Evolutionary conservation across 2,888 invertebrate genomes (phyloP).

Genomic region (Pollenia labialis): DNA sequence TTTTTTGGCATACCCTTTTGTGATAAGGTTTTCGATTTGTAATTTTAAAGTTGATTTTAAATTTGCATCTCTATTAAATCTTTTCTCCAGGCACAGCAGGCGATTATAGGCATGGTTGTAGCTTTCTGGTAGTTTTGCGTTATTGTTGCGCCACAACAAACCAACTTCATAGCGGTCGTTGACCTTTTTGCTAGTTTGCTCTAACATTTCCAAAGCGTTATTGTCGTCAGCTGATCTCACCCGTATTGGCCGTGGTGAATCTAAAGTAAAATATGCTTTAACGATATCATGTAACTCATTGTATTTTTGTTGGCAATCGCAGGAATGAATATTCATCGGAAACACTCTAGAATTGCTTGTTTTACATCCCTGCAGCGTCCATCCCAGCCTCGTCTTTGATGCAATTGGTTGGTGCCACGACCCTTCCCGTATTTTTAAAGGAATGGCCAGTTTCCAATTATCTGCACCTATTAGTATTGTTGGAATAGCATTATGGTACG

Average conservation of each 20-base stretch:
- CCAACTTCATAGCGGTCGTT: conserved; percentile 42
- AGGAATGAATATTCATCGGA: not conserved
- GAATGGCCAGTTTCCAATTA: conserved; percentile 37
- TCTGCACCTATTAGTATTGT: too few species aligned
- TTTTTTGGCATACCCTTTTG: too few species aligned
- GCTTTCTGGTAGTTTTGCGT: not conserved
- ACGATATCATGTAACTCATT: not conserved
- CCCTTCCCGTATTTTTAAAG: conserved; percentile 41
- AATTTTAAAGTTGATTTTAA: not conserved
- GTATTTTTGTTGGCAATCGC: not conserved
- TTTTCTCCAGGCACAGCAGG: conserved; percentile 1
- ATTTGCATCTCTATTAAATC: not conserved
- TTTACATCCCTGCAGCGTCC: too few species aligned
- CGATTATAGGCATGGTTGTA: conserved; percentile 15
- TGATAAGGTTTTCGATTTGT: not conserved
- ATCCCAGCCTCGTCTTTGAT: conserved; percentile 38
- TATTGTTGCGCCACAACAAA: conserved; percentile 36
- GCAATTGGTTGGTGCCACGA: conserved; percentile 42
- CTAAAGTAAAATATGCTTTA: not conserved
- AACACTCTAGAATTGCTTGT: conserved; percentile 7
- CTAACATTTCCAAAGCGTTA: conserved; percentile 23
- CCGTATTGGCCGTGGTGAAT: not conserved
- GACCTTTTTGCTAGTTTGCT: conserved; percentile 37
- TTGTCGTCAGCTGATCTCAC: conserved; percentile 24
- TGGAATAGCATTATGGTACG: too few species aligned